Conservation (phyloP, 2,888 invertebrate genomes). For the Lasioglossum leucozonium region DNA sequence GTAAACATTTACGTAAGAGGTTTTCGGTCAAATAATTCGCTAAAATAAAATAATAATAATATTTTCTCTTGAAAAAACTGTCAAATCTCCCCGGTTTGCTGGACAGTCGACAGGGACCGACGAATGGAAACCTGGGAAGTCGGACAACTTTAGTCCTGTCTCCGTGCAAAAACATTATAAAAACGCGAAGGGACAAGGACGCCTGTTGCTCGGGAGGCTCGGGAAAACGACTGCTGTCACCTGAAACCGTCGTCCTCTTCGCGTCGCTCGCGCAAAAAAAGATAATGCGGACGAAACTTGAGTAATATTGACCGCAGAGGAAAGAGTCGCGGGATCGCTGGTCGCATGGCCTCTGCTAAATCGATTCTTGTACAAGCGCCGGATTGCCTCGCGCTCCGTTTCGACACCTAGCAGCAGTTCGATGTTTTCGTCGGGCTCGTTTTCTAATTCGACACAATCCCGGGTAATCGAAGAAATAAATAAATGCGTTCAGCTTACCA, state of each 20-base stretch:
- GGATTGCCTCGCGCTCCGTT: slow-evolving; percentile 1
- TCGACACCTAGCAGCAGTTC: background rate
- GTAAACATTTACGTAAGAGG: too few relatives aligned
- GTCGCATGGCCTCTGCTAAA: slow-evolving; percentile 40
- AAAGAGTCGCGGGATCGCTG: slow-evolving; percentile 38
- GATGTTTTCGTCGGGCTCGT: background rate
- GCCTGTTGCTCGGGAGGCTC: background rate
- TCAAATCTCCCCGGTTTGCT: too few relatives aligned
- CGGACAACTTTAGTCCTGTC: background rate
- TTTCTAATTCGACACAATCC: slow-evolving; percentile 10
- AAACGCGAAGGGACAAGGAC: background rate
- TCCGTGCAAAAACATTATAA: background rate
- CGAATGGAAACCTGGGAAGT: background rate
- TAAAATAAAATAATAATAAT: too few relatives aligned
- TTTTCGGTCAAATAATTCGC: too few relatives aligned
- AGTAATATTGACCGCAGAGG: slow-evolving; percentile 55
- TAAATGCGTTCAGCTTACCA: too few relatives aligned
- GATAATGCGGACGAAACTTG: slow-evolving; percentile 50
- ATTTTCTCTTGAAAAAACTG: too few relatives aligned
- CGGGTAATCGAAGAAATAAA: slow-evolving; percentile 4
- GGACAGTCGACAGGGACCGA: background rate
- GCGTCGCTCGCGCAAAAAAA: slow-evolving; percentile 29
- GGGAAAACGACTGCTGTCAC: slow-evolving; percentile 50
- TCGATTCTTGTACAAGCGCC: slow-evolving; percentile 28
- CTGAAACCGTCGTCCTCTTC: slow-evolving; percentile 42